These are phyloP conservation scores for Periophthalmodon schlosseri DNA, from an alignment of 2,113 vertebrate species.

Conservation along the genomic window DNA sequence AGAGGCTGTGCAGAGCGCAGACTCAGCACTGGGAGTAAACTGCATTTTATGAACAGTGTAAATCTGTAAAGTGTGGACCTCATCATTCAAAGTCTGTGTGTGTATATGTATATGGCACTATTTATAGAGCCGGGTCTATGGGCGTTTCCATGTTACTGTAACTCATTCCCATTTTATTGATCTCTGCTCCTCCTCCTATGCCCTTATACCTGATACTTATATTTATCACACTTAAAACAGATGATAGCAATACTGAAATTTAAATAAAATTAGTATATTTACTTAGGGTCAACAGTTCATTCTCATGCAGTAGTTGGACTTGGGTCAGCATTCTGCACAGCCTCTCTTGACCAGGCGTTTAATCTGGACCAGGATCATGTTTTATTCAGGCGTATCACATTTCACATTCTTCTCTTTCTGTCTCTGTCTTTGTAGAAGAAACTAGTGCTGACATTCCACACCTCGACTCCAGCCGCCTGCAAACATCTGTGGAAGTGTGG, in stretches of 20 bases:
- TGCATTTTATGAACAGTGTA: background rate
- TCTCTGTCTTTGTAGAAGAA: slow-evolving; percentile 86
- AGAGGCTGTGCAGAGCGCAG: slow-evolving; percentile 58
- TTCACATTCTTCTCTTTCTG: slow-evolving; percentile 49
- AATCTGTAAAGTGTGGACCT: background rate
- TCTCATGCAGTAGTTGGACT: slow-evolving; percentile 37
- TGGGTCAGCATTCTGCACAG: slow-evolving; percentile 71
- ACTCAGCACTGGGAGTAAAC: slow-evolving; percentile 19
- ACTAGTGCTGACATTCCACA: slow-evolving; percentile 94
- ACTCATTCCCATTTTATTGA: slow-evolving; percentile 45
- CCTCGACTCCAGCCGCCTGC: slow-evolving; percentile 96
- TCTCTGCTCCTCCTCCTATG: slow-evolving; percentile 26
- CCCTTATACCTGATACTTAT: background rate
- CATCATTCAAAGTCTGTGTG: background rate
- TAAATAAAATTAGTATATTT: background rate
- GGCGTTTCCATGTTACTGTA: slow-evolving; percentile 30
- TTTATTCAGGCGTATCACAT: slow-evolving; percentile 16
- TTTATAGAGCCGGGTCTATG: background rate
- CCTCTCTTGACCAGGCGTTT: slow-evolving; percentile 59
- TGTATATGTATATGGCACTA: background rate
- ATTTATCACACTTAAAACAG: background rate
- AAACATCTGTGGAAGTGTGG: slow-evolving; percentile 99
- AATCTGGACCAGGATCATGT: slow-evolving; percentile 39
- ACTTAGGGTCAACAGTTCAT: slow-evolving; percentile 27
- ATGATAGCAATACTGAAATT: no score